Evolutionary conservation across 2,797 vertebrate species (phyloP), one percentile per base, ranked within the genome.

Genomic region (Lacerta agilis): DNA sequence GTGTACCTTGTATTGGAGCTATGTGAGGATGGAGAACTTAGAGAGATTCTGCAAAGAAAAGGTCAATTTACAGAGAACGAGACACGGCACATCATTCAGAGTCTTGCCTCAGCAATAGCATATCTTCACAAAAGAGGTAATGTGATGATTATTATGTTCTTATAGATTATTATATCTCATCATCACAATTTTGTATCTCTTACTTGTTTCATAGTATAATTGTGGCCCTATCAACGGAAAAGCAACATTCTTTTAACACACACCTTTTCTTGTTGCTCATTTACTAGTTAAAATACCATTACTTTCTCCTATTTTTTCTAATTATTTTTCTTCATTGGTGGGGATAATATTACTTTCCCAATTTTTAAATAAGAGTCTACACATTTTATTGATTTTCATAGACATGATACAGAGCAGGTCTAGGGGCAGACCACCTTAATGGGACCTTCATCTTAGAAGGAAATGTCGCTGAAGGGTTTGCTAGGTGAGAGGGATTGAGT

Each of bases 1-100:
- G 97, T 97, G 92, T 98, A 97, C 95, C 97, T 99, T 94, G 97
- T 98, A 92, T 98, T 97, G 89, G 98, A 98, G 91, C 96, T 98
- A 89, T 98, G 98, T 88, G 96, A 97, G 88, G 97, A 97, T 91
- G 98, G 98, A 85, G 97, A 98, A 93, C 96, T 98, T 92, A 97
- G 96, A 96, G 96, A 96, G 93, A 95, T 98, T 87, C 94, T 98
- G 93, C 89, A 94, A 64, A 96, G 88, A 92, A 98, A 97, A 95
- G 96, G 92, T 72, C 93, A 86, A 87, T 97, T 98, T 82, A 97
- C 96, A 79, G 98, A 98, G 95, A 97, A 98, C 5, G 98, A 98
- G 95, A 97, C 97, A 1, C 97, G 97, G 85, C 96, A 97, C 88
- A 96, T 98, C 89, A 98, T 98, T 95, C 94, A 93, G 20, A 98